These are phyloP conservation scores for Tridacna crocea DNA, from an alignment of 2,888 invertebrate genomes.

Conservation along the genomic window DNA sequence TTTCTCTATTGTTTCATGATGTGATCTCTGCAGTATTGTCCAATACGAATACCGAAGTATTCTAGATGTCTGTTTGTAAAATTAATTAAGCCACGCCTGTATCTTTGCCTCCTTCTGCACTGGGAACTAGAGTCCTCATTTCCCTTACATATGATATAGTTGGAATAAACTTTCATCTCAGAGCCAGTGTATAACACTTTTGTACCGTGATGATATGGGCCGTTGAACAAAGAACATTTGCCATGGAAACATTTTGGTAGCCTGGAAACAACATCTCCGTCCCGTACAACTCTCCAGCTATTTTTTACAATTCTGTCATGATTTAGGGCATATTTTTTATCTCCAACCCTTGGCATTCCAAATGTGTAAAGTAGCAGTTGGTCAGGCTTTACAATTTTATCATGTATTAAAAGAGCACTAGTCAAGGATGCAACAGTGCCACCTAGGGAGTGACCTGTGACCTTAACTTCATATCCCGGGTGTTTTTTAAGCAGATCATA, in stretches of 20 bases:
- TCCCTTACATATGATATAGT: slow-evolving; percentile 42
- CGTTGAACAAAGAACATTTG: slow-evolving; percentile 39
- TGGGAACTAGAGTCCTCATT: slow-evolving; percentile 39
- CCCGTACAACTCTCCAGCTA: slow-evolving; percentile 53
- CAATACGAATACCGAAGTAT: slow-evolving; percentile 55
- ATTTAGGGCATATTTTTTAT: slow-evolving; percentile 43
- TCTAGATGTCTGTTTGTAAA: slow-evolving; percentile 37
- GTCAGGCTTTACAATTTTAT: slow-evolving; percentile 38
- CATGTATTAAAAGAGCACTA: slow-evolving; percentile 45
- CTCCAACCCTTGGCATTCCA: slow-evolving; percentile 60
- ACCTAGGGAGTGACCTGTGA: slow-evolving; percentile 60
- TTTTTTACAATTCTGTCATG: slow-evolving; percentile 47
- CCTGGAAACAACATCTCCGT: slow-evolving; percentile 45
- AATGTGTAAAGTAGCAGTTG: slow-evolving; percentile 53
- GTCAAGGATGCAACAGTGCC: slow-evolving; percentile 54
- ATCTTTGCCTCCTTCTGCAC: slow-evolving; percentile 16
- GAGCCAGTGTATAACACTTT: slow-evolving; percentile 43
- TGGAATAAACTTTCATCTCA: slow-evolving; percentile 43
- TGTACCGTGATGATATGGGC: slow-evolving; percentile 53
- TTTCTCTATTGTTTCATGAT: slow-evolving; percentile 30
- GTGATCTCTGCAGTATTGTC: slow-evolving; percentile 48
- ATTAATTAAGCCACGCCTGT: neutral
- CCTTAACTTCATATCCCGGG: slow-evolving; percentile 44
- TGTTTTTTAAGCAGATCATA: slow-evolving; percentile 26
- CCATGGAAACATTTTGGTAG: slow-evolving; percentile 42